Base-by-base conservation (phyloP, 2,113 vertebrate genomes). In the Verasper variegatus region DNA sequence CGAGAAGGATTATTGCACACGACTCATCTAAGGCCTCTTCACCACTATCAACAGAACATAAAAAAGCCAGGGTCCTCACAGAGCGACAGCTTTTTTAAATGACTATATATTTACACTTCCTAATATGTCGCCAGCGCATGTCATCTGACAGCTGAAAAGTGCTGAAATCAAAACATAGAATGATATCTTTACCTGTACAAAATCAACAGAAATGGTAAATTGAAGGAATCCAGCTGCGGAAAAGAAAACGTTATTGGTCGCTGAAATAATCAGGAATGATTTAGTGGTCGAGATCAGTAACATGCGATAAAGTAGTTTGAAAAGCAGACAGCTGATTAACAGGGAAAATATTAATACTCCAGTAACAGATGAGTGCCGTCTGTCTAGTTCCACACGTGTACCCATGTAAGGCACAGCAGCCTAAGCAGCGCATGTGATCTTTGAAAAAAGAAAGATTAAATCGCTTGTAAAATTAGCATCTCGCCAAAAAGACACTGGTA, bases 11-110 rank as follows among this genome's bases (percentile, higher is more conserved):
- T 94, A 94, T 94, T 95, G 94, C 93, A 94, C 92, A 88, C 71
- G 26, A 88, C 91, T 92, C 88, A 85, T 88, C 85, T 91, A 94
- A 94, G 92, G 92, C 93, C 92, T 91, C 84, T 91, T 78, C 60
- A 81, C 75, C 55, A 62, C 74, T 56, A 84, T 80, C 78, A 84
- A 66, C 55, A 62, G 51, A 83, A 77, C 77, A 76, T 40, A 79
- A 60, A 76, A 70, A 74, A 1, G 58, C 26, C 61, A 75, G 58
- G 65, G 74, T 71, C 86, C 80, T 81, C 68, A 31, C 54, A 26
- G 65, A 83, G 70, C 47, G n/a, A 65, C 52, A 64, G 37, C 52
- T 65, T 69, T 82, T 83, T 14, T 75, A 85, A 83, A 87, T 76
- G 72, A 78, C 67, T 72, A 57, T 80, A 58, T 76, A 86, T 81